Percentiles rank a stretch among this genome's conserved stretches.
These are phyloP conservation scores for Melanerpes aurifrons DNA, from an alignment of 2,113 vertebrate species.

Conservation along the genomic window DNA sequence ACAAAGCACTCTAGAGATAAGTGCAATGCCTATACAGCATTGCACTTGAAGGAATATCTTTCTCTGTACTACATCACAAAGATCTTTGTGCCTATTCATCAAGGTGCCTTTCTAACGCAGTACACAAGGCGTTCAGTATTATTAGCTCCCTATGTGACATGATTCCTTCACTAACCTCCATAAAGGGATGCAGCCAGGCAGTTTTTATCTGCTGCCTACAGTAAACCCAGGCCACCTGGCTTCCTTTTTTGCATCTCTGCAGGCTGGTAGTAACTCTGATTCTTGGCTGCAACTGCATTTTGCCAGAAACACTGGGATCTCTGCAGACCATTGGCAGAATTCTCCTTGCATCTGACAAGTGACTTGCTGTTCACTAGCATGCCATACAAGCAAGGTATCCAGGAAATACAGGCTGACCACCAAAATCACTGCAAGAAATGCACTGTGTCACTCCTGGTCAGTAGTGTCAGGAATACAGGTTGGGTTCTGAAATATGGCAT, in stretches of 20 bases:
- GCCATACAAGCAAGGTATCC: accelerated
- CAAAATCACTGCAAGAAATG: background rate
- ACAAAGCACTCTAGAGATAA: background rate
- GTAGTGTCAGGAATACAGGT: background rate
- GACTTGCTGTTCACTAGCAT: background rate
- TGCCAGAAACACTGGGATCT: background rate
- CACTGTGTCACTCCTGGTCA: accelerated
- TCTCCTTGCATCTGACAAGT: background rate
- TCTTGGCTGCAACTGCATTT: background rate
- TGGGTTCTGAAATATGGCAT: background rate
- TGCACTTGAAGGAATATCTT: background rate
- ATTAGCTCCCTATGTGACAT: background rate
- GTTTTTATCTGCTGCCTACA: background rate
- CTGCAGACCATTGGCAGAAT: background rate
- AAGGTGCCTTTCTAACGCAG: background rate
- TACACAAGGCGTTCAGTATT: accelerated
- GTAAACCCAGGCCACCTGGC: background rate
- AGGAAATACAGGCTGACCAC: background rate
- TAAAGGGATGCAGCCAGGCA: background rate
- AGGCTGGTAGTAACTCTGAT: background rate
- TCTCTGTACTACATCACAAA: background rate
- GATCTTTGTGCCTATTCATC: background rate
- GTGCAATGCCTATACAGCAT: background rate
- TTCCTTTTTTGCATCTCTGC: background rate
- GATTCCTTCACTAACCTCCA: background rate